Conservation (phyloP, 2,888 invertebrate species). For the Arge pagana region DNA sequence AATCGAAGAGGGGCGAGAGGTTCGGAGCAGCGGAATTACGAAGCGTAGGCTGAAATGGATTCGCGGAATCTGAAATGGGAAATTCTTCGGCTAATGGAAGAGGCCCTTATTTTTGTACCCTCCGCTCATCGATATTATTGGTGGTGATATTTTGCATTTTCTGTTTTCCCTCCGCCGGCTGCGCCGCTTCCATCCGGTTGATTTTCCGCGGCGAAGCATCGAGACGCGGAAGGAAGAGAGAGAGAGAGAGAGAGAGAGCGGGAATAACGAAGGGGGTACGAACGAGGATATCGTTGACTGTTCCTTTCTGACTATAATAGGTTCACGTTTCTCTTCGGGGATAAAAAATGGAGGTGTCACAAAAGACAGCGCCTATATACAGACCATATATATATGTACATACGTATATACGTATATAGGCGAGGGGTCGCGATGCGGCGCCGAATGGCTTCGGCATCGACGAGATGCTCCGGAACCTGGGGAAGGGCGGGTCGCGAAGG, state of each 20-base stretch:
- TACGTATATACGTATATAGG: no score
- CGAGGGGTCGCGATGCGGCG: no score
- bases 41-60: constrained; percentile 48
- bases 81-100: constrained; percentile 45
- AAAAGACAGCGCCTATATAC: no score
- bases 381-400: no score
- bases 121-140: constrained; percentile 29
- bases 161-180: constrained; percentile 33
- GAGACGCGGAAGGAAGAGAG: background rate
- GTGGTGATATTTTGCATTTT: constrained; percentile 35
- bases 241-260: no score
- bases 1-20: constrained; percentile 19
- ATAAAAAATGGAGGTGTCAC: no score
- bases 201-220: constrained; percentile 3
- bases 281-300: no score
- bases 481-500: no score
- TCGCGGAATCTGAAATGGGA: constrained; percentile 47
- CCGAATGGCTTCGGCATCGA: no score
- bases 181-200: constrained; percentile 25
- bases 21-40: constrained; percentile 41
- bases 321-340: no score
- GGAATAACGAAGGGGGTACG: constrained; percentile 32
- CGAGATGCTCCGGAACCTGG: no score
- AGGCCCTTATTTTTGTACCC: constrained; percentile 31
- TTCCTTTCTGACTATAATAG: no score